These are phyloP conservation scores for Emys orbicularis DNA, from an alignment of 2,797 vertebrate genomes.

Conservation along the genomic window DNA sequence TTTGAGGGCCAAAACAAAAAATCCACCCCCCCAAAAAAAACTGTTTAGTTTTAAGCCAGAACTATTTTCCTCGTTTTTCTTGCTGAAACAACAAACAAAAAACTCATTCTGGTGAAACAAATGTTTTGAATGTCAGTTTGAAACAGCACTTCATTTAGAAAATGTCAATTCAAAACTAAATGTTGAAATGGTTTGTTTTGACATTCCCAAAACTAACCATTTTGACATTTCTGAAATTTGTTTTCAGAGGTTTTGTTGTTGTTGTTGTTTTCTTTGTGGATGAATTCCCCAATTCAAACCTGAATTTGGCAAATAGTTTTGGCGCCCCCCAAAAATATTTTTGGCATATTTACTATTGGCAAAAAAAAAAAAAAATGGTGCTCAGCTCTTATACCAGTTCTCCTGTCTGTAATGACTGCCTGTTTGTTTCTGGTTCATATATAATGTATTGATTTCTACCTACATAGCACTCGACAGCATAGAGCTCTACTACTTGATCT, in stretches of 20 bases:
- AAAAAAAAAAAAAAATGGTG: background rate
- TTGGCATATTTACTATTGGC: background rate
- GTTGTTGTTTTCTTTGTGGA: background rate
- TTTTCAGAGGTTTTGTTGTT: background rate
- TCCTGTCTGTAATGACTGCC: background rate
- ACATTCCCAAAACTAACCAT: no score
- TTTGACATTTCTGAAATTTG: background rate
- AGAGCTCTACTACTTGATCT: background rate
- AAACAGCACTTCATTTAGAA: background rate
- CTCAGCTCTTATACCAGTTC: background rate
- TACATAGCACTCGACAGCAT: background rate
- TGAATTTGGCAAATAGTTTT: background rate
- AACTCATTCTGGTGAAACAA: background rate
- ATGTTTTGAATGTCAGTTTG: background rate
- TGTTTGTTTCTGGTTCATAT: background rate
- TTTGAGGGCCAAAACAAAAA: background rate
- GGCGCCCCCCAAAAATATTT: background rate
- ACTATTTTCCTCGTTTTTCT: background rate
- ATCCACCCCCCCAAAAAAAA: no score
- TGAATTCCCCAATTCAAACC: background rate
- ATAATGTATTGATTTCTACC: background rate
- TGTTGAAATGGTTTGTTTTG: background rate
- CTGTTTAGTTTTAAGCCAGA: background rate
- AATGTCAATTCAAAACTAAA: background rate
- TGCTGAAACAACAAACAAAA: background rate